These are phyloP conservation scores for Brotula barbata DNA, from an alignment of 2,797 vertebrate genomes.

Conservation along the genomic window DNA sequence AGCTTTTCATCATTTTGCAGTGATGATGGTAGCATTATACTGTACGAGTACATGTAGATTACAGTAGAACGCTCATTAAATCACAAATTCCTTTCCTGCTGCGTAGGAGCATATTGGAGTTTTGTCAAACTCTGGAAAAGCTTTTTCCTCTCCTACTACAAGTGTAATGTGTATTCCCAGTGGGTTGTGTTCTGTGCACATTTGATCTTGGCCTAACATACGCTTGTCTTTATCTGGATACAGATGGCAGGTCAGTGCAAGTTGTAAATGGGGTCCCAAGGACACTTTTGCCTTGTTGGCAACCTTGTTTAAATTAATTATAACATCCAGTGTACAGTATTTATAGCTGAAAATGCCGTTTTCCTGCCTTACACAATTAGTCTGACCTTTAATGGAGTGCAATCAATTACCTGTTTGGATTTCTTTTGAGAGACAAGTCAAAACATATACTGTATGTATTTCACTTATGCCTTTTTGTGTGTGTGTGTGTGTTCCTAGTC, in stretches of 20 bases:
- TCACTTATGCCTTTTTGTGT: conserved; percentile 11
- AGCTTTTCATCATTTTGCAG: conserved; percentile 22
- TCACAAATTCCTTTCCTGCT: not conserved
- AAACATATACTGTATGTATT: not conserved
- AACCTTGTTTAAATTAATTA: conserved; percentile 6
- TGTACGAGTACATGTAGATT: not conserved
- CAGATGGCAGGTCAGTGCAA: not conserved
- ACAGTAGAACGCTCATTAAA: conserved; percentile 3
- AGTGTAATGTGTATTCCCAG: too few relatives aligned
- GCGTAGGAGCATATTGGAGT: too few relatives aligned
- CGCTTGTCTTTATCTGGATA: too few relatives aligned
- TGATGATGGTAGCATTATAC: conserved; percentile 1
- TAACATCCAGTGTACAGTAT: conserved; percentile 3
- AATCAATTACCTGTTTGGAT: conserved; percentile 16
- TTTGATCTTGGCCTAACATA: too few relatives aligned
- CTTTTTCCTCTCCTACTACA: too few relatives aligned
- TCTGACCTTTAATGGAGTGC: conserved; percentile 1
- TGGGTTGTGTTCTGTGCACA: too few relatives aligned
- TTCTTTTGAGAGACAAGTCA: conserved; percentile 15
- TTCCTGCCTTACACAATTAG: conserved; percentile 39
- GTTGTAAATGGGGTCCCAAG: not conserved
- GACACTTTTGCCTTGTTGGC: conserved; percentile 51
- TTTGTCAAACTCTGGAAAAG: too few relatives aligned
- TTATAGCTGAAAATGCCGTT: conserved; percentile 20
- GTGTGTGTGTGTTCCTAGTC: not conserved